Percentiles rank a stretch among this genome's conserved stretches.
Conservation (phyloP, 2,888 invertebrate genomes). For the Alloscopus bannaensis region DNA sequence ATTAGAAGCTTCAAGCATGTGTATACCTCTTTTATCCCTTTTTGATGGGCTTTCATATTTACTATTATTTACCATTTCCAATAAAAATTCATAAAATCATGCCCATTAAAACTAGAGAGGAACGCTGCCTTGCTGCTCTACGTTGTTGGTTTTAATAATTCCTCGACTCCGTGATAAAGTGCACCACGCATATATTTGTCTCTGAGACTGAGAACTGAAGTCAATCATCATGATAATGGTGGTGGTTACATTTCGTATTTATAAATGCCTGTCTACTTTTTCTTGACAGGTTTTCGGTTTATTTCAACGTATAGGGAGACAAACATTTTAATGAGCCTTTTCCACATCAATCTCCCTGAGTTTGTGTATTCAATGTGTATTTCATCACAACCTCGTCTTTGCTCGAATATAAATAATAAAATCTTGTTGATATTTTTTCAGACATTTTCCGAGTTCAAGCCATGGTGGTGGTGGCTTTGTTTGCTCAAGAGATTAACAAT, state of each 20-base stretch:
- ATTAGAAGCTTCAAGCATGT: no score
- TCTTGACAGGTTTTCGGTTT: no score
- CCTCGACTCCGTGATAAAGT: constrained; percentile 20
- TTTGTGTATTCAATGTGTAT: not conserved
- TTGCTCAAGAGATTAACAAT: constrained; percentile 69
- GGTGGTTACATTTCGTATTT: no score
- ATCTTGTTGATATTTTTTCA: constrained; percentile 21
- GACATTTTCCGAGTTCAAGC: constrained; percentile 26
- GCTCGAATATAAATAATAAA: constrained; percentile 22
- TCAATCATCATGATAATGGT: no score
- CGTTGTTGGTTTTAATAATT: constrained; percentile 31
- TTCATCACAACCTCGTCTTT: not conserved
- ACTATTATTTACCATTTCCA: constrained; percentile 15
- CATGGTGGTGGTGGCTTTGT: constrained; percentile 58
- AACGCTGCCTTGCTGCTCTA: not conserved
- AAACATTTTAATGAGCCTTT: constrained; percentile 36
- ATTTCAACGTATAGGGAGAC: no score
- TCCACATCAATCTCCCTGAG: constrained; percentile 21
- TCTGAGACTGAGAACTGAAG: no score
- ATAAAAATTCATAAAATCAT: constrained; percentile 32
- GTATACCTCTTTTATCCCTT: no score
- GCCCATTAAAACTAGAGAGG: not conserved
- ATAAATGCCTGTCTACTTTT: no score
- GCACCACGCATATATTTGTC: constrained; percentile 3
- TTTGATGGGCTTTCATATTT: constrained; percentile 27